Evolutionary conservation across 1,140 invertebrate genomes (phyloP), one percentile per base, ranked within the genome.

Genomic region (Ceratosolen fusciceps): DNA sequence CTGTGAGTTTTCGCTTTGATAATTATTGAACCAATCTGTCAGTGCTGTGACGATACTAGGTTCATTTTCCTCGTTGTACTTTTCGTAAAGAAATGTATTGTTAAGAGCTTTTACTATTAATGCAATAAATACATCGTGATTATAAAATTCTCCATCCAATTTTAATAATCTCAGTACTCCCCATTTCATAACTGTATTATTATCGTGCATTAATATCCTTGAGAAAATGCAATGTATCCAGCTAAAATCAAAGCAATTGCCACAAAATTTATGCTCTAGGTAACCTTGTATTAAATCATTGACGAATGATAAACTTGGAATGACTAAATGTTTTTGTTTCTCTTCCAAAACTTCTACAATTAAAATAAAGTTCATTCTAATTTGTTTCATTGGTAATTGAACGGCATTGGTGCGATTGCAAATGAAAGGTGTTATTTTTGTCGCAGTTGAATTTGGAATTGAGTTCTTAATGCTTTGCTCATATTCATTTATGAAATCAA

Each of bases 321-420:
- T 84, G 24, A 93, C 85, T 16, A 93, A 85, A 84, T 93, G 93
- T n/a, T 90, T 90, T 84, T 93, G 93, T 82, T 93, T 92, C 82
- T 93, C 93, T 84, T 93, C 92, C 21, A 93, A 85, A 31, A 88
- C 89, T 84, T 93, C 92, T 43, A 93, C 81, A 26, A 93, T 83
- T 67, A 91, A 81, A 68, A 92, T 90, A 70, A 88, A 90, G 67
- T 88, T 86, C 26, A 87, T 84, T 83, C 85, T 90, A 9, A 86
- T 72, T 26, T 80, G 54, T n/a, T 84, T 72, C 14, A 83, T 78
- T 10, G 71, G 73, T 8, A 54, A 31, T 34, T 76, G 62, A 14
- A 8, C 21, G 16, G 43, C 54, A 43, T 58, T 72, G 54, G 60
- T 54, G 34, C 70, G 39, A 49, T 29, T 60, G n/a, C 83, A 82